Base-by-base conservation (phyloP, 2,797 vertebrate genomes). In the Channallabes apus region DNA sequence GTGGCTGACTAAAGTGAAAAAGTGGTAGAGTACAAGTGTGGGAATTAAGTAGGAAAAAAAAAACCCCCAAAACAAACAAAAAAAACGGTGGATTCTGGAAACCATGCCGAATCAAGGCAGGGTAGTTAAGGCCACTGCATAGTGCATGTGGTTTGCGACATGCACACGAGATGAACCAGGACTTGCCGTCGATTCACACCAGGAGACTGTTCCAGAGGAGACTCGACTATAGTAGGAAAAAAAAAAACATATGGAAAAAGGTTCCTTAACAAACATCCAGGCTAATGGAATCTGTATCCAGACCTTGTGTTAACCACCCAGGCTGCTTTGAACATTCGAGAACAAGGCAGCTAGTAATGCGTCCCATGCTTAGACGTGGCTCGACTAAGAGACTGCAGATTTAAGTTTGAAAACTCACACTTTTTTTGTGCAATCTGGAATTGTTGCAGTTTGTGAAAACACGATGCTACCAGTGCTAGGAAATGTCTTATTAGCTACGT, bases 131-230 rank as follows among this genome's bases (percentile, higher is more conserved):
- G 85, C 83, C 76, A 86, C 87, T 79, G 87, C 88, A 89, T 91
- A 91, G 89, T 93, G 90, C 88, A 90, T 90, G 90, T 85, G 89
- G 90, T 93, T 91, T 89, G 87, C 90, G 90, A 91, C 89, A 92
- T 91, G 90, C 91, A 89, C 86, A 89, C 71, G 27, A 51, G 65
- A 72, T 29, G 62, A 69, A 58, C 24, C n/a, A 3, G 18, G 69
- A 86, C 83, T 76, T 84, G 84, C 89, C n/a, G 82, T 82, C 91
- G 89, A 94, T 91, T 92, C 88, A 90, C 92, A 93, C 88, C 92
- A 93, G 90, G 85, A 88, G 90, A 87, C 86, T 85, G 78, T 84
- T 54, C 62, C 71, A 7, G 22, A 84, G 69, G 87, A 84, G 79
- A 88, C 89, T 87, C 88, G 82, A 90, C 77, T 86, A 82, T 77